Base-by-base conservation (phyloP, 2,888 invertebrate genomes). In the Liposcelis brunnea region DNA sequence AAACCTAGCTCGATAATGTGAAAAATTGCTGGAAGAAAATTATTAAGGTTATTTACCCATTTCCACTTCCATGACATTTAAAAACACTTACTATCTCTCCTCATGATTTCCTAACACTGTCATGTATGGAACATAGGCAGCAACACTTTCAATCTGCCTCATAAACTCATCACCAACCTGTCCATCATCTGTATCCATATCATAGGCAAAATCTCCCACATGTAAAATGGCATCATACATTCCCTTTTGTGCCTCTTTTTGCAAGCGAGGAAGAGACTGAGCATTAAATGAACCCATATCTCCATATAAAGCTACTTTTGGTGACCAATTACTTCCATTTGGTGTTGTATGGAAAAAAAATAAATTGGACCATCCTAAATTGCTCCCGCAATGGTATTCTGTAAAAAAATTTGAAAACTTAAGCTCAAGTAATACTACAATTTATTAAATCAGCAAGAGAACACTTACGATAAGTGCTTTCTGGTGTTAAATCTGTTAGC, bases 201-300 rank as follows among this genome's bases (percentile, higher is more conserved):
- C 86, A 63, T 94, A 94, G 0, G 91, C 94, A 66, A 93, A 89
- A 68, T 94, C 94, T 0, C 91, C 91, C 35, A 91, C 85, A 66
- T 94, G 94, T 45, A 94, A 70, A 45, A 89, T 74, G 46, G 84
- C 75, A 68, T 94, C 89, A 61, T 87, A 90, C 59, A 76, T 63
- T 8, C 76, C 80, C 36, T 72, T 67, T 56, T 89, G 80, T 0
- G 83, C 74, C 57, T 94, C 91, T 54, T 81, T 71, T 64, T 91
- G 89, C 6, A 97, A 64, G 50, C 84, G 72, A 0, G 80, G 73
- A 45, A 95, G 67, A 1, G 93, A 86, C 53, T 83, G 80, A 1
- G 91, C 89, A 64, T 94, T 94, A 53, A 76, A 78, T 59, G 83
- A 85, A 26, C 95, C 95, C 81, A 97, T 78, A 61, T 95, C 95